Evolutionary conservation across 2,113 vertebrate species (phyloP), one percentile per base, ranked within the genome.

Genomic region (Elephantulus edwardii): DNA sequence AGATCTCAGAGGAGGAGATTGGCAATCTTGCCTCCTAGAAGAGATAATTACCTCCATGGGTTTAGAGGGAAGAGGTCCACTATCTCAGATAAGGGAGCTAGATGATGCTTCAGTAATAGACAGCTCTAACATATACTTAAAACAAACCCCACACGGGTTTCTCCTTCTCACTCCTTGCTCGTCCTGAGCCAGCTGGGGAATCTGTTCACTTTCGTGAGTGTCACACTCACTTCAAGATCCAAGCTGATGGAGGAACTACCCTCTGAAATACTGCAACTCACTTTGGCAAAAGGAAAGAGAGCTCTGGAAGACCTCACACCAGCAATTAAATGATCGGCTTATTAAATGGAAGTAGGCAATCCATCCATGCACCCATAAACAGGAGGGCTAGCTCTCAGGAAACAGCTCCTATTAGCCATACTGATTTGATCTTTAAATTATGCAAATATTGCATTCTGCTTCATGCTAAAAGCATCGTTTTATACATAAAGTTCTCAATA

Each of bases 401-500:
- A 35, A 12, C 16, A 4, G 9, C 58, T 22, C 20, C 11, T 11
- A 52, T 9, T 13, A 12, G 82, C 33, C 17, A 14, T 56, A 50
- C 70, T 52, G 50, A 83, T 76, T 91, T 81, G 52, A 70, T 28
- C 70, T 78, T 78, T 58, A 85, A 91, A 48, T 71, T 38, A 89
- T 68, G 71, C 26, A 42, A 19, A 71, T 42, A 70, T 83, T 75
- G 44, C 8, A 62, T 48, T 68, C 38, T 50, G 42, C n/a, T 77
- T 81, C 13, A 79, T 85, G n/a, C 14, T 72, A 72, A 88, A 79
- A 46, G 24, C 3, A 35, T 56, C 50, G 13, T 48, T 77, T 86
- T 68, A 88, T 89, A 86, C 74, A 80, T 52, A 79, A 71, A 42
- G 14, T 66, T 86, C 84, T 77, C 28, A 93, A 83, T 83, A 60